These are phyloP conservation scores for Anthoscopus minutus DNA, from an alignment of 2,113 vertebrate genomes.

Conservation along the genomic window DNA sequence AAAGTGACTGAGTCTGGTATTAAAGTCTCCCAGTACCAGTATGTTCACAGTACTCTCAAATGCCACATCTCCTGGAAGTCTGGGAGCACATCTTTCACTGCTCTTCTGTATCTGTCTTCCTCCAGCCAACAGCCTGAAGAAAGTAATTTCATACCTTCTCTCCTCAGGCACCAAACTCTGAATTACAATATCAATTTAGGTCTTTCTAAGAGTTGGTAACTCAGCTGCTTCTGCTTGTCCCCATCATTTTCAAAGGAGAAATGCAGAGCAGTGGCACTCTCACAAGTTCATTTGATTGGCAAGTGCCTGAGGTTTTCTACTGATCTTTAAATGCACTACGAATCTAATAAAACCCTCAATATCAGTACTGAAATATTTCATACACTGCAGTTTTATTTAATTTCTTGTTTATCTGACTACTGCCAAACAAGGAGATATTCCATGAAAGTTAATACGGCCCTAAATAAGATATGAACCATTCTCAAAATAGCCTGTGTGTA, in stretches of 20 bases:
- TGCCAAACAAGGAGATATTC: not conserved
- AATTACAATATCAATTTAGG: not conserved
- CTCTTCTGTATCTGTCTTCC: not conserved
- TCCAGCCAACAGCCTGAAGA: not conserved
- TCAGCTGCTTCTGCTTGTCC: not conserved
- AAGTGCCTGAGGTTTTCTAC: constrained; percentile 25
- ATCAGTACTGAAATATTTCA: not conserved
- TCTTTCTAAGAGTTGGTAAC: not conserved
- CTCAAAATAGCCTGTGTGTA: not conserved
- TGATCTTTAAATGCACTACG: constrained; percentile 41
- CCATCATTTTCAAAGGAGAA: not conserved
- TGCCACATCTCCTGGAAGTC: not conserved
- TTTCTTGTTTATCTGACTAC: not conserved
- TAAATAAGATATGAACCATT: not conserved
- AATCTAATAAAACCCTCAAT: constrained; percentile 40
- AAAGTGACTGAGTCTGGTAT: not conserved
- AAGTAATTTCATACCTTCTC: not conserved
- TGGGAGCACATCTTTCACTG: not conserved
- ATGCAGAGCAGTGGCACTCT: not conserved
- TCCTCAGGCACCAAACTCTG: not conserved
- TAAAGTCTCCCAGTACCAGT: not conserved
- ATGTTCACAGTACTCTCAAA: not conserved
- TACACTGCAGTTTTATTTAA: not conserved
- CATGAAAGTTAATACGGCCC: not conserved
- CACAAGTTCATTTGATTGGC: constrained; percentile 12